Evolutionary conservation across 2,113 vertebrate species (phyloP), one percentile per base, ranked within the genome.

Genomic region (Eulemur macaco): DNA sequence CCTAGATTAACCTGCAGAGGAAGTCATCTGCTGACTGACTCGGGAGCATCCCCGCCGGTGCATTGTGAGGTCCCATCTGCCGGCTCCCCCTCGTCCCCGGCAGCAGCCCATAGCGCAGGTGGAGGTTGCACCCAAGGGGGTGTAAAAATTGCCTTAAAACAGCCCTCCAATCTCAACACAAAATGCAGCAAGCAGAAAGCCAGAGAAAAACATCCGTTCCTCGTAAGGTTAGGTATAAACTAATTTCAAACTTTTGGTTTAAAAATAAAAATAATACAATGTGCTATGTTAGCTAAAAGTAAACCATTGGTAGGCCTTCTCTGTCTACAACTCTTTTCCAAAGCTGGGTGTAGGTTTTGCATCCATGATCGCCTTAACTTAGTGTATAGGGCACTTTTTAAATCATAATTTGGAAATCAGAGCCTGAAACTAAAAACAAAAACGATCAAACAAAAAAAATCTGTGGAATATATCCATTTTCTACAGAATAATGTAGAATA

Each of bases 181-280:
- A 87, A 90, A 56, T 31, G 47, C n/a, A 84, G 68, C 73, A 58
- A 82, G 80, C 64, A 63, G n/a, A 89, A 94, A 77, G 63, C 18
- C 54, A 11, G 73, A 69, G 63, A 82, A 89, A 92, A 91, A 47
- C 31, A 81, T 69, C 58, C 10, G 52, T 45, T 42, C 42, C 86
- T 93, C 29, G 10, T 56, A 42, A 91, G 34, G 68, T 31, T 91
- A 66, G n/a, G 25, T 94, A 64, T 80, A 54, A 86, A n/a, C 58
- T 11, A 17, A 93, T 95, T 91, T 94, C 42, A 91, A 94, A 96
- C 21, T 50, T 91, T 54, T 92, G 89, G 74, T 85, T 93, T 27
- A 81, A 39, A 39, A 39, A 39, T 27, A 81, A 97, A 94, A 94
- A 71, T 63, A 91, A 89, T 42, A 63, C 27, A 89, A 58, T 23